Base-by-base conservation (phyloP, 2,797 vertebrate species). In the Gallinago stenura region DNA sequence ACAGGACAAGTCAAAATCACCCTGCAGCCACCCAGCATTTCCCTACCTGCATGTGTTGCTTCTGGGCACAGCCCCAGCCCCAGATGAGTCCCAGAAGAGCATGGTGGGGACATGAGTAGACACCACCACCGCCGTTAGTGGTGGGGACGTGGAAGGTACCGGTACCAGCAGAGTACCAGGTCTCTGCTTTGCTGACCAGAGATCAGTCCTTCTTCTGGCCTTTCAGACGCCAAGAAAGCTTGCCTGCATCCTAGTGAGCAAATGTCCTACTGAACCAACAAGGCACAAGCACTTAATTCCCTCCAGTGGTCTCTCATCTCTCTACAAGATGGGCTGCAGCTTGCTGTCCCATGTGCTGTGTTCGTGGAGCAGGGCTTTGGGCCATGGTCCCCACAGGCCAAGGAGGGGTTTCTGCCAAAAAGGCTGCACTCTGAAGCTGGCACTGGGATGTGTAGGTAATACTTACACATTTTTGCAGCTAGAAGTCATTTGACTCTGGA, bases 51-150 rank as follows among this genome's bases (percentile, higher is more conserved):
- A 10, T 28, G 21, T 54, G 18, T 30, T 76, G 25, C 72, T 3
- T 6, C 60, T 21, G 58, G 53, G 31, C 39, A 43, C 26, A 61
- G 48, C 19, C 2, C 1, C 45, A 54, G 21, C 26, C 37, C 33
- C 0, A 0, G 37, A 24, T 53, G 26, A 54, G 26, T 53, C 26
- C 7, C 39, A 75, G 73, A 46, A 95, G 77, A 62, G 11, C 28
- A 15, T 0, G 0, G 12, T 1, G 5, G 45, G 12, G 24, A 16
- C 37, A 37, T 15, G 10, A 30, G 24, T 17, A 12, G 28, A 33
- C 54, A 51, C 39, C 28, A 43, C 9, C 35, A 58, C 11, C 35
- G 10, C 22, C 7, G 2, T 77, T 39, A n/a, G 41, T 46, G 45
- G 17, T 54, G 45, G 45, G 20, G 19, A 54, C 1, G 1, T 24